Evolutionary conservation across 2,888 invertebrate species (phyloP).

Genomic region (Nipponacmea schrenckii): DNA sequence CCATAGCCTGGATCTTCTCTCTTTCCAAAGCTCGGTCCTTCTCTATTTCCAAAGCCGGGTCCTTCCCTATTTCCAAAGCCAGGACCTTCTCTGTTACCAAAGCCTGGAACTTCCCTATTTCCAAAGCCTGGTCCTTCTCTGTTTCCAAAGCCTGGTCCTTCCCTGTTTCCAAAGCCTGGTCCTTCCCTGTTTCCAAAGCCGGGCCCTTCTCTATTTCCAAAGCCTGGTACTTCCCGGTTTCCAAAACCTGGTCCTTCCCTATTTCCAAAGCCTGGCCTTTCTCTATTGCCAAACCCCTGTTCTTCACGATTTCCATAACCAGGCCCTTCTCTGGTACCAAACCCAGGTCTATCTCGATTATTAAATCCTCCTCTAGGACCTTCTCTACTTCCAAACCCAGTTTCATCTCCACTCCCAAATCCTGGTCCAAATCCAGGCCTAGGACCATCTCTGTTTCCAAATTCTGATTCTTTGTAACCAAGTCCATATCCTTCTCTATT

Average conservation of each 20-base stretch:
- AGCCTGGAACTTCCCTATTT: background rate
- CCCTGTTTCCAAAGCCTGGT: background rate
- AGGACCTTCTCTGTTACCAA: background rate
- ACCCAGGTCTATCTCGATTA: background rate
- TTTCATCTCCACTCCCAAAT: background rate
- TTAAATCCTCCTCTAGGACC: conserved; percentile 1
- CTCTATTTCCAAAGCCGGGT: background rate
- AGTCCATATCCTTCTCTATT: conserved; percentile 22
- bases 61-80: background rate
- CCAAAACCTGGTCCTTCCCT: background rate
- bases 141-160: background rate
- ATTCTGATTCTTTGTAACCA: conserved; percentile 13
- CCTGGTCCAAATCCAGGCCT: conserved; percentile 11
- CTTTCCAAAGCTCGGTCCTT: background rate
- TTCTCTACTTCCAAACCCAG: background rate
- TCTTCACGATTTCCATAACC: background rate
- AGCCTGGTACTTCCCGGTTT: conserved; percentile 21
- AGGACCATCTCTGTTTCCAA: conserved; percentile 16
- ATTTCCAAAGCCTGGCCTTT: background rate
- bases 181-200: conserved; percentile 7
- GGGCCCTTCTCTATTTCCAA: conserved; percentile 19
- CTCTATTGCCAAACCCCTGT: too few species aligned
- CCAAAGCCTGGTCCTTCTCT: background rate
- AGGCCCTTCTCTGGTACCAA: background rate
- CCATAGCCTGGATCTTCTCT: background rate